Evolutionary conservation across 2,797 vertebrate genomes (phyloP).

Genomic region (Myripristis murdjan): DNA sequence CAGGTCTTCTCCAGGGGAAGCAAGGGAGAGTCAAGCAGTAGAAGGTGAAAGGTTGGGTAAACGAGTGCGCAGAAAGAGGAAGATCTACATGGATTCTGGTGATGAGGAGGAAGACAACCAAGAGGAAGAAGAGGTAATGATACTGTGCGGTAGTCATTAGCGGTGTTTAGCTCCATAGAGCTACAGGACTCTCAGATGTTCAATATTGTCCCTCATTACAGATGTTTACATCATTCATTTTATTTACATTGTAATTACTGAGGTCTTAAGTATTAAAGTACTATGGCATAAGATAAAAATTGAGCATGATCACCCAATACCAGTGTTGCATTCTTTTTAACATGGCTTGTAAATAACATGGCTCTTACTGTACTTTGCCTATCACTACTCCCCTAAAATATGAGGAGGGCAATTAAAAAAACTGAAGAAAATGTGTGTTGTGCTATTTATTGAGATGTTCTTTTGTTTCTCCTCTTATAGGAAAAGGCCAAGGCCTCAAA

Average conservation of each 20-base stretch:
- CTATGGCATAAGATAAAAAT: background rate
- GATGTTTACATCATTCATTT: background rate
- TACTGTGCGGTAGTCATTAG: background rate
- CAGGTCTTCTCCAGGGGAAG: conserved; percentile 84
- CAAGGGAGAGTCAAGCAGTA: conserved; percentile 75
- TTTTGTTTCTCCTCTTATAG: conserved; percentile 76
- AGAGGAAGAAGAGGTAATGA: conserved; percentile 89
- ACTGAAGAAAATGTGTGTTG: background rate
- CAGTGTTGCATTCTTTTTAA: background rate
- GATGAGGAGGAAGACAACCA: conserved; percentile 92
- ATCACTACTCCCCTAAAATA: background rate
- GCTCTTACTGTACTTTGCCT: background rate
- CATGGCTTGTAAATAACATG: background rate
- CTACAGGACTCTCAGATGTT: background rate
- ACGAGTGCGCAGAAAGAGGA: conserved; percentile 92
- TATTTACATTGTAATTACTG: background rate
- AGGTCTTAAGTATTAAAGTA: conserved; percentile 4
- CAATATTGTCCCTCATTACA: background rate
- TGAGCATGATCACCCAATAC: background rate
- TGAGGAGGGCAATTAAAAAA: background rate
- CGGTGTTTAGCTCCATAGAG: background rate
- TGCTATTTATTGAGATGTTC: background rate
- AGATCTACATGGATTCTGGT: conserved; percentile 92
- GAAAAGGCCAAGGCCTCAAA: conserved; percentile 91
- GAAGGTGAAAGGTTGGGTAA: conserved; percentile 89